phyloP scores from a whole-genome alignment of 1,140 invertebrate species.

The Pristionchus pacificus region DNA sequence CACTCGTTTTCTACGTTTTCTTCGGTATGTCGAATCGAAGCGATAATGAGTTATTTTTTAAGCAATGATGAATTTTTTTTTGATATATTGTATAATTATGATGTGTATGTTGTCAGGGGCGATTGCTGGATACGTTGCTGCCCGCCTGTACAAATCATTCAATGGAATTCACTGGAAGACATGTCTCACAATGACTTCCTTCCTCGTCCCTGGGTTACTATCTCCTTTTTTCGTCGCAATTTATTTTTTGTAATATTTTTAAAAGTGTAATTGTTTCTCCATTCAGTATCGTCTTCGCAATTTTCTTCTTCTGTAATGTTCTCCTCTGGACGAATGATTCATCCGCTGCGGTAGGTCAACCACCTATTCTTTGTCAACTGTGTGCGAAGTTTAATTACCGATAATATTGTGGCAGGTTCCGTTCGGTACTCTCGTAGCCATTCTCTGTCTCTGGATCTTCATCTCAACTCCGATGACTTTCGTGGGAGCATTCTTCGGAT shows the following conservation, averaged over 20 bases:
- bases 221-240: too few species aligned
- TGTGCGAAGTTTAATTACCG: constrained; percentile 60
- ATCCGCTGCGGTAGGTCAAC: constrained; percentile 72
- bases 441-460: constrained; percentile 91
- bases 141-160: constrained; percentile 89
- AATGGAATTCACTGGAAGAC: constrained; percentile 97
- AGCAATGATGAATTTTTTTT: too few species aligned
- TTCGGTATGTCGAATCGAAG: constrained; percentile 73
- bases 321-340: constrained; percentile 89
- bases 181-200: constrained; percentile 89
- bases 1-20: constrained; percentile 78
- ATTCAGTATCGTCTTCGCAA: constrained; percentile 75
- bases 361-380: too few species aligned
- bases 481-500: constrained; percentile 95
- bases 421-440: constrained; percentile 92
- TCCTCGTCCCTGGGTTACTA: constrained; percentile 84
- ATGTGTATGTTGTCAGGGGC: constrained; percentile 63
- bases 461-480: constrained; percentile 97
- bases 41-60: too few species aligned
- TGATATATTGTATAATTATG: not conserved
- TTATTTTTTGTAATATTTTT: too few species aligned
- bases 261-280: constrained; percentile 56
- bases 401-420: constrained; percentile 66
- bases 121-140: constrained; percentile 89
- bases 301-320: constrained; percentile 94